Conservation (phyloP, 2,113 vertebrate genomes). For the Bothrops jararaca region DNA sequence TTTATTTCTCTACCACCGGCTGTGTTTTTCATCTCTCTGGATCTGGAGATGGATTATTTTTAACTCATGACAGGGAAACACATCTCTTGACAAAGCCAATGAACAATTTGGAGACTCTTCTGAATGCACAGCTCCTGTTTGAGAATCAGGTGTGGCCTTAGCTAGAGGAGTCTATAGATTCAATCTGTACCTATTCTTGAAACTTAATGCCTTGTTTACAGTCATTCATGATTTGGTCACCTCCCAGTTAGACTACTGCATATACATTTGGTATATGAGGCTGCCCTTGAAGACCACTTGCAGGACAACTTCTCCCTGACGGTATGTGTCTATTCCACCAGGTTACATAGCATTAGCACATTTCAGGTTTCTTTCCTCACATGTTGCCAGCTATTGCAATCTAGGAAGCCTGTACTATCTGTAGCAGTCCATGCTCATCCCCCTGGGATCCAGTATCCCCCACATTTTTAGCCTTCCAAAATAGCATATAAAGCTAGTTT, state of each 20-base stretch:
- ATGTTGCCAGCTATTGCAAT: not conserved
- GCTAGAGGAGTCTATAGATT: not conserved
- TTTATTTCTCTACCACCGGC: not conserved
- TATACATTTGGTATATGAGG: not conserved
- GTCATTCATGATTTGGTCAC: not conserved
- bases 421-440: not conserved
- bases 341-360: not conserved
- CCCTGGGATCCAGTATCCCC: not conserved
- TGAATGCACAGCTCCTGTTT: not conserved
- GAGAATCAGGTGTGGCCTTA: not conserved
- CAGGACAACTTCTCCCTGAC: not conserved
- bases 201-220: not conserved
- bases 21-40: not conserved
- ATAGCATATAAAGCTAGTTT: no score
- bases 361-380: not conserved
- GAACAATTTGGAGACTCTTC: not conserved
- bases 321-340: not conserved
- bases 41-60: not conserved
- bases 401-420: not conserved
- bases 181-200: not conserved
- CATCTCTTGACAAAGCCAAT: not conserved
- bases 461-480: no score
- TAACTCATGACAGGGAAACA: not conserved
- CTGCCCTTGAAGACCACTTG: not conserved
- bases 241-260: not conserved